Base-by-base conservation (phyloP, 2,797 vertebrate species). In the Streptopelia turtur region DNA sequence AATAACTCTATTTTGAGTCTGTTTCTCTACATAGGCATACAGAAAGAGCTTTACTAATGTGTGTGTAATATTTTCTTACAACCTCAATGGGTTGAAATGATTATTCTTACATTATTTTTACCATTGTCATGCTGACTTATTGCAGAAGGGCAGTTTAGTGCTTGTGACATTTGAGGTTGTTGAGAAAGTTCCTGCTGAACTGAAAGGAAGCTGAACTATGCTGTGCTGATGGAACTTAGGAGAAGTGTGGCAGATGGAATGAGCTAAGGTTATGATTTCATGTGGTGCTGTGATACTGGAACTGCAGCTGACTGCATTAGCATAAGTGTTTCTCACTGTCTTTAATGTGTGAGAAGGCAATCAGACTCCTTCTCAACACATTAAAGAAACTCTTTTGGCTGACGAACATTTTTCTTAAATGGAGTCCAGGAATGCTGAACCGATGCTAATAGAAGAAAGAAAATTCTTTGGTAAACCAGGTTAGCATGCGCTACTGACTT, bases 301-400 rank as follows among this genome's bases (percentile, higher is more conserved):
- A 71, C 23, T 89, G 82, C 83, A 91, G 61, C 89, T 88, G 89
- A 72, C 17, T 92, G 59, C 33, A n/a, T 92, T 87, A 80, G 16
- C 30, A 0, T 35, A 68, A 75, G 89, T 39, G 27, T 84, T 90
- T 91, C 30, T 10, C 59, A 33, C 69, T 84, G 69, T 52, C 60
- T 57, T 89, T 83, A 57, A 60, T 70, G 47, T 76, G 49, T 72
- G 63, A 82, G 77, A 72, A 71, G 66, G 80, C n/a, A 83, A 47
- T 22, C 31, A 27, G 63, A 45, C 61, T 78, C 41, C 60, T 24
- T 83, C 31, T 83, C 33, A 75, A 27, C 31, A 57, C 45, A 59
- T 89, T 76, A 84, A 82, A n/a, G 25, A 74, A 93, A 23, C 45
- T 78, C 27, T 56, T 91, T 89, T 83, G 65, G 12, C 14, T 69